These are phyloP conservation scores for Balanococcus diminutus DNA, from an alignment of 2,888 invertebrate species.

Conservation along the genomic window DNA sequence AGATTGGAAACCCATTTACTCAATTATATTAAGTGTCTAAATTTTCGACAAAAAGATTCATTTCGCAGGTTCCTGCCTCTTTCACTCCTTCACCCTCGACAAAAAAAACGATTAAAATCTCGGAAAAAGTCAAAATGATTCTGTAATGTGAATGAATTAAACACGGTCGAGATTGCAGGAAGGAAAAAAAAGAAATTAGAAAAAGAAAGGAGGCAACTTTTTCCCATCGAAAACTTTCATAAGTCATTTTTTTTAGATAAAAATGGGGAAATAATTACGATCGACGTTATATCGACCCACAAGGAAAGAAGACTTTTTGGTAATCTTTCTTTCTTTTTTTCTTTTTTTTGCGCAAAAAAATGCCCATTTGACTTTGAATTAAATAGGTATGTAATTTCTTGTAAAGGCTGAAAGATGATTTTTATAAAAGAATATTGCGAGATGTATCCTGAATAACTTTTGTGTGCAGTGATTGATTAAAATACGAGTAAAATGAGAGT, in stretches of 20 bases:
- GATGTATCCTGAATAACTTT: neutral
- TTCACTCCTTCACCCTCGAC: neutral
- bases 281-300: neutral
- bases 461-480: neutral
- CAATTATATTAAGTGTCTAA: neutral
- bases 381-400: neutral
- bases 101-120: neutral
- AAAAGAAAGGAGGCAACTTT: neutral
- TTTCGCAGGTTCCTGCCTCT: neutral
- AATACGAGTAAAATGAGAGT: no score
- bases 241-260: neutral
- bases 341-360: neutral
- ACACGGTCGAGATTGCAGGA: neutral
- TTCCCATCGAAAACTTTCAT: neutral
- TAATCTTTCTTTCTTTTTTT: no score
- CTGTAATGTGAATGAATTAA: neutral
- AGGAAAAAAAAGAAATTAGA: neutral
- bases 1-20: neutral
- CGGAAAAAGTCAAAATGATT: neutral
- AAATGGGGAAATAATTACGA: constrained; percentile 19
- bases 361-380: neutral
- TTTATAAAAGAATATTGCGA: neutral
- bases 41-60: neutral
- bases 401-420: neutral
- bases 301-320: no score